Percentiles rank a stretch among this genome's conserved stretches.
These are phyloP conservation scores for Myiotriccus ornatus DNA, from an alignment of 2,797 vertebrate species.

Conservation along the genomic window DNA sequence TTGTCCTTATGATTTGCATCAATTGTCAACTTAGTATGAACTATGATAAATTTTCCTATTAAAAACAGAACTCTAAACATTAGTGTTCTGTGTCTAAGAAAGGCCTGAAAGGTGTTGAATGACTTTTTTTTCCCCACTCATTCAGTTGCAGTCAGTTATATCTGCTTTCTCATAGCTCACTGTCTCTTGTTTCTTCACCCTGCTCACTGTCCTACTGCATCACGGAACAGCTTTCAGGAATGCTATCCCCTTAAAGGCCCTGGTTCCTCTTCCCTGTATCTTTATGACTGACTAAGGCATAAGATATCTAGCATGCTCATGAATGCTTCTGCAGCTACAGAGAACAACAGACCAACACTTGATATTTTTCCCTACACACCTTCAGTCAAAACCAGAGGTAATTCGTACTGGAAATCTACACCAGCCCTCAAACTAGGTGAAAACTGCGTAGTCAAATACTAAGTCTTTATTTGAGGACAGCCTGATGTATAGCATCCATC, in stretches of 20 bases:
- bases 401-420: background rate
- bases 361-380: background rate
- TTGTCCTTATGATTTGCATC: background rate
- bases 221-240: background rate
- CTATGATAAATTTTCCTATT: background rate
- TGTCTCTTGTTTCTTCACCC: background rate
- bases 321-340: background rate
- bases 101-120: background rate
- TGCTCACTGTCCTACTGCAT: background rate
- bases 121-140: background rate
- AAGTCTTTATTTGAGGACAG: background rate
- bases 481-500: background rate
- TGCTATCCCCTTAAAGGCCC: background rate
- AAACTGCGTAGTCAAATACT: background rate
- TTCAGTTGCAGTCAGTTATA: background rate
- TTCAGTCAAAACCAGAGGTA: background rate
- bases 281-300: background rate
- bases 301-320: background rate
- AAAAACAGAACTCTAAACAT: background rate
- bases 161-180: background rate
- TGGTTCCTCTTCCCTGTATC: background rate
- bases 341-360: background rate
- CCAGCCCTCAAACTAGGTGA: background rate
- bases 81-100: background rate
- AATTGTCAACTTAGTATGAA: background rate